Evolutionary conservation across 2,888 invertebrate genomes (phyloP).

Genomic region (Hypsopygia costalis): DNA sequence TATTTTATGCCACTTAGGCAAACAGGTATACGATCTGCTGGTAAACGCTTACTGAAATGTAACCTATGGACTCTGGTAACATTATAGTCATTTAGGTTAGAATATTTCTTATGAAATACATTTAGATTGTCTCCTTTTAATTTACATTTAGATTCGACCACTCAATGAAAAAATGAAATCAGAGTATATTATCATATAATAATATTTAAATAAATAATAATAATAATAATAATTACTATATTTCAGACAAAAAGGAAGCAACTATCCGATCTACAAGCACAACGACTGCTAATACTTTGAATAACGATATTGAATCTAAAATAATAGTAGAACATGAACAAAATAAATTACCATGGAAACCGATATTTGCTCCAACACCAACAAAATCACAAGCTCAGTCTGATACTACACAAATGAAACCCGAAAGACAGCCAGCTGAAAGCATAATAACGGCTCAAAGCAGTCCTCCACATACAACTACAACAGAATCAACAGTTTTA

Average conservation of each 20-base stretch:
- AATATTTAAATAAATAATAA: too few relatives aligned
- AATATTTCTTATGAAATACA: too few relatives aligned
- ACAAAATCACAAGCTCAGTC: slow-evolving; percentile 28
- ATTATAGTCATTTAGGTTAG: too few relatives aligned
- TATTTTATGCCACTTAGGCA: too few relatives aligned
- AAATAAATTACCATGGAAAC: slow-evolving; percentile 52
- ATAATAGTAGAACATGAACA: slow-evolving; percentile 50
- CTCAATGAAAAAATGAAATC: too few relatives aligned
- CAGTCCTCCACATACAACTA: slow-evolving; percentile 38
- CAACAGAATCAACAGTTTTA: slow-evolving; percentile 28
- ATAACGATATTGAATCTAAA: slow-evolving; percentile 50
- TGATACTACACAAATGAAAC: slow-evolving; percentile 41
- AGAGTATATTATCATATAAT: too few relatives aligned
- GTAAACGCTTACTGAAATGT: too few relatives aligned
- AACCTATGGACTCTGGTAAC: too few relatives aligned
- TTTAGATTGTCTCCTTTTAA: too few relatives aligned
- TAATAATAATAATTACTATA: too few relatives aligned
- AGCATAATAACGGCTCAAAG: slow-evolving; percentile 55
- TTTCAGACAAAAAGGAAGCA: slow-evolving; percentile 59
- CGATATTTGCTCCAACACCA: slow-evolving; percentile 31
- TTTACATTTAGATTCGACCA: too few relatives aligned
- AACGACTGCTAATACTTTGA: slow-evolving; percentile 35
- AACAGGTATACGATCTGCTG: too few relatives aligned
- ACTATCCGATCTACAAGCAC: slow-evolving; percentile 36
- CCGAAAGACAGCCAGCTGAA: slow-evolving; percentile 54